A percentile compares a stretch with the other conserved stretches of the same genome.
Evolutionary conservation across 2,888 invertebrate genomes (phyloP).

Genomic region (Aspidiotus destructor): DNA sequence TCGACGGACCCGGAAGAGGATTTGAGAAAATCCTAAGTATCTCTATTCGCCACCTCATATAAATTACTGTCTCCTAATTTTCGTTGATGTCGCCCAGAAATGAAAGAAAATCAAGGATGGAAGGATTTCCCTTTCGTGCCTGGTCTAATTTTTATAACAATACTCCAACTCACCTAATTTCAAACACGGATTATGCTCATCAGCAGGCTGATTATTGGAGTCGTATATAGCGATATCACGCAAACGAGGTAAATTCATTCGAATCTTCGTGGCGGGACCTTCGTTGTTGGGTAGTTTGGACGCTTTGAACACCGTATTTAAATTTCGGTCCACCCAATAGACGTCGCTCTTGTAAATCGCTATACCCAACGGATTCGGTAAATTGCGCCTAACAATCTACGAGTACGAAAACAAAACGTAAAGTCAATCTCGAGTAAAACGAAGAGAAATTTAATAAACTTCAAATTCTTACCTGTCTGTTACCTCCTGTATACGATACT

Average conservation of each 20-base stretch:
- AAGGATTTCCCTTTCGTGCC: too few species aligned
- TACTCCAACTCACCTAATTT: conserved; percentile 41
- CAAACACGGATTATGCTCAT: conserved; percentile 70
- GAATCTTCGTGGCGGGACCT: conserved; percentile 58
- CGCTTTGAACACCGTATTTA: conserved; percentile 71
- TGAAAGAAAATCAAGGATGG: too few species aligned
- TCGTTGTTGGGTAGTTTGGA: conserved; percentile 61
- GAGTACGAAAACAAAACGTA: background rate
- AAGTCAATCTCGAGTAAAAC: too few species aligned
- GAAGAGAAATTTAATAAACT: too few species aligned
- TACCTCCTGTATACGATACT: conserved; percentile 72
- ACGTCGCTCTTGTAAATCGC: conserved; percentile 74
- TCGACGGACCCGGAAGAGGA: too few species aligned
- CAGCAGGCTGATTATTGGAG: conserved; percentile 72
- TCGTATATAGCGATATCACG: conserved; percentile 89
- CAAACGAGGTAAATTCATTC: conserved; percentile 74
- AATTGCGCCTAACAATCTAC: conserved; percentile 64
- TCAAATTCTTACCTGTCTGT: conserved; percentile 49
- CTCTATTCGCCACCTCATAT: too few species aligned
- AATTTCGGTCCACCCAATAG: conserved; percentile 90
- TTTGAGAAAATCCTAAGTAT: too few species aligned
- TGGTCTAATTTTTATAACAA: too few species aligned
- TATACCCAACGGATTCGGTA: conserved; percentile 90
- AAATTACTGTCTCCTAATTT: too few species aligned
- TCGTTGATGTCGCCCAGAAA: too few species aligned